Conservation (phyloP, 2,888 invertebrate species). For the Amblyjoppa fuscipennis region DNA sequence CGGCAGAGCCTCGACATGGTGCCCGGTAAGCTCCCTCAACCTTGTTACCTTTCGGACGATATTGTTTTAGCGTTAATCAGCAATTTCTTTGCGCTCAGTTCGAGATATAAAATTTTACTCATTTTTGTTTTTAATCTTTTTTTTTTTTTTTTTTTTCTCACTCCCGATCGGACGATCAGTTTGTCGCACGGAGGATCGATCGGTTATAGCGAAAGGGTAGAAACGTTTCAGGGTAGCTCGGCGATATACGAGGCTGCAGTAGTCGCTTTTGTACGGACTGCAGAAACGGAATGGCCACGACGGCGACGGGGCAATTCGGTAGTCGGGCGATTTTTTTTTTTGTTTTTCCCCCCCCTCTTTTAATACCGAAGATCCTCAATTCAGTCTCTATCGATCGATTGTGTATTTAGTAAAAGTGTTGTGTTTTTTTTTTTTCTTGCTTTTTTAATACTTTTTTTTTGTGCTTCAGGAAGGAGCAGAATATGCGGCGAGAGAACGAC, state of each 20-base stretch:
- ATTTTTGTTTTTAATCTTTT: neutral
- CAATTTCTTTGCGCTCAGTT: neutral
- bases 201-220: conserved; percentile 4
- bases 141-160: neutral
- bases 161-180: neutral
- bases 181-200: conserved; percentile 19
- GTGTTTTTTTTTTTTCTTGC: neutral
- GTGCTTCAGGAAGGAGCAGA: conserved; percentile 72
- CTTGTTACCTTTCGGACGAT: conserved; percentile 32
- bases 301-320: conserved; percentile 16
- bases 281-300: conserved; percentile 56
- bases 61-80: neutral
- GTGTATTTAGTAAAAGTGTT: neutral
- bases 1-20: conserved; percentile 82
- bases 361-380: neutral
- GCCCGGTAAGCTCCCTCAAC: conserved; percentile 78
- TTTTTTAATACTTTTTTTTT: conserved; percentile 30
- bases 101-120: neutral
- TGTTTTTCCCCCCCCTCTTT: neutral
- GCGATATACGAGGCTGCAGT: conserved; percentile 45
- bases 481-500: conserved; percentile 82
- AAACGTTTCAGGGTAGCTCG: neutral
- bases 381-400: neutral
- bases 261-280: conserved; percentile 46
- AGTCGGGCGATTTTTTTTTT: conserved; percentile 34